phyloP scores from a whole-genome alignment of 2,888 invertebrate species.

The Arctia plantaginis region DNA sequence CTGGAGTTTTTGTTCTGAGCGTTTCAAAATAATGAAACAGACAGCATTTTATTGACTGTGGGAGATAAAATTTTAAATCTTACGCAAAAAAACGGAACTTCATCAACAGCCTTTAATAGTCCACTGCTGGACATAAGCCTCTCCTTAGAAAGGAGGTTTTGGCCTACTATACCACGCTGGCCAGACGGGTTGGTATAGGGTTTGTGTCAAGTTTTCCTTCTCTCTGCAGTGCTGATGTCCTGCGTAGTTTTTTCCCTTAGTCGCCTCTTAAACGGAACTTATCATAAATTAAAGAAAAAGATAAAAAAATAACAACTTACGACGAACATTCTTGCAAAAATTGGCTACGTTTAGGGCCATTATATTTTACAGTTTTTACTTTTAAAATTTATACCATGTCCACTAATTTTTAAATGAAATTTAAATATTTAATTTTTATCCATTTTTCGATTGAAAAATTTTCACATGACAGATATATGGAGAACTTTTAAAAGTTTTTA shows the following conservation, averaged over 20 bases:
- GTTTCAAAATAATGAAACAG: not conserved
- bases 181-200: too few relatives aligned
- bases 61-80: not conserved
- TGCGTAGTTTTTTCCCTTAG: too few relatives aligned
- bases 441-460: not conserved
- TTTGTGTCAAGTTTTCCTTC: too few relatives aligned
- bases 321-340: not conserved
- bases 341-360: constrained; percentile 9
- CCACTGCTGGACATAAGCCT: too few relatives aligned
- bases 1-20: not conserved
- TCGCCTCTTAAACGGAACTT: too few relatives aligned
- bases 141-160: too few relatives aligned
- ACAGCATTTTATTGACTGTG: not conserved
- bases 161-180: too few relatives aligned
- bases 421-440: not conserved
- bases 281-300: too few relatives aligned
- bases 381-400: constrained; percentile 7
- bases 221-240: too few relatives aligned
- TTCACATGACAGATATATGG: not conserved
- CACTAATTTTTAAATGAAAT: not conserved
- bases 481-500: not conserved
- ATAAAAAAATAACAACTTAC: constrained; percentile 5
- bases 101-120: too few relatives aligned
- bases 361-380: constrained; percentile 2
- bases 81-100: not conserved